Evolutionary conservation across 64 coral and sea anemone species (phyloP), one percentile per base, ranked within the genome.

Genomic region (Trachythela sp.): DNA sequence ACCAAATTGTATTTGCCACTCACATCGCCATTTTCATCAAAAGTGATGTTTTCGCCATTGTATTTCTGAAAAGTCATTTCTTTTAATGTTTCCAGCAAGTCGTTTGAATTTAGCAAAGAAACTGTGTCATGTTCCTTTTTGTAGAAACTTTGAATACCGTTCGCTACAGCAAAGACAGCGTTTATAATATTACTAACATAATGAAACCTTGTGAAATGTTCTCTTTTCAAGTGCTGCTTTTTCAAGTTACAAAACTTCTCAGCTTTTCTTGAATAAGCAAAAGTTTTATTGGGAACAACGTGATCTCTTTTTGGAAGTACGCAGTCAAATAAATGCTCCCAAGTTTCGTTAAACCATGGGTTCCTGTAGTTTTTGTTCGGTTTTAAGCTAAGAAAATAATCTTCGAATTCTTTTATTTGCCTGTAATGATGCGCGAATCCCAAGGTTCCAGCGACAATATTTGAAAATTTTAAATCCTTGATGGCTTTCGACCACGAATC

Each of bases 151-250:
- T 45, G 17, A 43, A 94, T 88, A 13, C 76, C 90, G 33, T 91
- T 56, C 24, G 64, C 90, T 36, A 94, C 45, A 9, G 89, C 70
- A 49, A 88, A 88, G 10, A 94, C 93, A 18, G 89, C 89, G 87
- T 94, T 86, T 0, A 92, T 59, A 22, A 94, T 89, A 86, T 85
- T 2, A 92, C 86, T 45, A 52, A 86, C 30, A 70, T 70, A 92
- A 92, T 60, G 20, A 48, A 24, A 87, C 27, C 68, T 49, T 34
- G 39, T 9, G 59, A 32, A 51, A 24, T 80, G 22, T 11, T 83
- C 27, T 30, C 11, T 40, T n/a, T 15, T 29, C 14, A 35, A 64
- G 31, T 26, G 30, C 86, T 88, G 59, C 32, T 26, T 39, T 70
- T 72, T 30, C 36, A 52, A 3, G 85, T 60, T 17, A 68, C 48